A percentile compares a stretch with the other conserved stretches of the same genome.
phyloP scores from a whole-genome alignment of 2,888 invertebrate genomes.

The Cataglyphis cursor region DNA sequence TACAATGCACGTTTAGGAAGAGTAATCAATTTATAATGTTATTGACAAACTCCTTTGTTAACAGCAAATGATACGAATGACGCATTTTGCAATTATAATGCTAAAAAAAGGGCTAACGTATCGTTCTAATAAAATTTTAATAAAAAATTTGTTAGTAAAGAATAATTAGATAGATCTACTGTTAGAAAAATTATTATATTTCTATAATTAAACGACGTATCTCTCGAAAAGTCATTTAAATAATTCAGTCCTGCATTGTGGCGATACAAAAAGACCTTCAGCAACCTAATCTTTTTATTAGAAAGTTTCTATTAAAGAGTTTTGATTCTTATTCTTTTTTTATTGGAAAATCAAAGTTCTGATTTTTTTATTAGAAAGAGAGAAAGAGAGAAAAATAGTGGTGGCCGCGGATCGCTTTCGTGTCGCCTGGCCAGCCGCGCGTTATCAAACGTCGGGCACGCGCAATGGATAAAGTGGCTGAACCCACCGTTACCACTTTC shows the following conservation, averaged over 20 bases:
- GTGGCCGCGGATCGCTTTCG: conserved; percentile 46
- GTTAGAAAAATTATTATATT: background rate
- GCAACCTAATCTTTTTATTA: background rate
- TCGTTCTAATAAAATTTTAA: background rate
- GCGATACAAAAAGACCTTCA: background rate
- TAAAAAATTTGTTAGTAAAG: background rate
- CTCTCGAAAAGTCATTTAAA: background rate
- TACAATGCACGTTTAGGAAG: background rate
- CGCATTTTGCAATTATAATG: background rate
- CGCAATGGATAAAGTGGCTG: conserved; percentile 37
- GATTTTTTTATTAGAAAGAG: background rate
- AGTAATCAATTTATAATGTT: conserved; percentile 18
- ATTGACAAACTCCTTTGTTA: background rate
- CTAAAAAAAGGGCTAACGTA: background rate
- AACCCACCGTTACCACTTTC: background rate
- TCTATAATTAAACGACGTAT: background rate
- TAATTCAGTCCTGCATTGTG: background rate
- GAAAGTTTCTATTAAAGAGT: background rate
- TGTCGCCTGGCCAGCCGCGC: conserved; percentile 51
- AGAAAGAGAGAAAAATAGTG: conserved; percentile 25
- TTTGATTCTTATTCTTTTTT: background rate
- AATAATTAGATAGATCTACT: conserved; percentile 2
- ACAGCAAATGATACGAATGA: background rate
- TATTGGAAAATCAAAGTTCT: background rate
- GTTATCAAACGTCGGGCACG: conserved; percentile 43